Base-by-base conservation (phyloP, 2,888 invertebrate species). In the Tethea ocularis region DNA sequence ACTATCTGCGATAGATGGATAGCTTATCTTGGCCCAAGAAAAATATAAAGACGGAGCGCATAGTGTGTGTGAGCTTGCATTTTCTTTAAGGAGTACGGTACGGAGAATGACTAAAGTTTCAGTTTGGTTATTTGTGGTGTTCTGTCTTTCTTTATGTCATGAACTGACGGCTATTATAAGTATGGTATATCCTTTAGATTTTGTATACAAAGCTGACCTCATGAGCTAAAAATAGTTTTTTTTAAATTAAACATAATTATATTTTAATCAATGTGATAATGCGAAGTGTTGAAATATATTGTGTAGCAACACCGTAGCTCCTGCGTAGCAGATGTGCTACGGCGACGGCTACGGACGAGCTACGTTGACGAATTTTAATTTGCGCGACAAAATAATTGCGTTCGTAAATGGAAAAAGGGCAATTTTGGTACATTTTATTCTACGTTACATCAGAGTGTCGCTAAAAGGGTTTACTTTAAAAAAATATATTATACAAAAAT, bases 311-410 rank as follows among this genome's bases (percentile, higher is more conserved):
- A 61, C 52, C 62, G 69, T 73, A 70, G 72, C 60, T 58, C 64
- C 64, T 66, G 61, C 69, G 75, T 74, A 72, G 74, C 75, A 67
- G 58, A 66, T 65, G 69, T 71, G 74, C 72, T 69, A 73, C 69
- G 67, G 72, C 71, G 67, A 73, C 69, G 67, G 38, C 60, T 57
- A 46, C 46, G 20, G 20, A 46, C 46, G 46, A 46, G 74, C 72
- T 69, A 73, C 69, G 66, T 24, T 59, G 57, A 61, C 60, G 56
- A 52, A 57, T 59, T 57, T 59, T 54, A 59, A 61, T 59, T 61
- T 58, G 52, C 57, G 29, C 57, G 17, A 36, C 20, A 46, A 51
- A 58, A 33, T 26, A 54, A 29, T 29, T 58, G 51, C 60, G 60
- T 60, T 61, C 58, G 56, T 56, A 38, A 56, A 64, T 60, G 61